Conservation (phyloP, 2,888 invertebrate species). For the Hemithea aestivaria region DNA sequence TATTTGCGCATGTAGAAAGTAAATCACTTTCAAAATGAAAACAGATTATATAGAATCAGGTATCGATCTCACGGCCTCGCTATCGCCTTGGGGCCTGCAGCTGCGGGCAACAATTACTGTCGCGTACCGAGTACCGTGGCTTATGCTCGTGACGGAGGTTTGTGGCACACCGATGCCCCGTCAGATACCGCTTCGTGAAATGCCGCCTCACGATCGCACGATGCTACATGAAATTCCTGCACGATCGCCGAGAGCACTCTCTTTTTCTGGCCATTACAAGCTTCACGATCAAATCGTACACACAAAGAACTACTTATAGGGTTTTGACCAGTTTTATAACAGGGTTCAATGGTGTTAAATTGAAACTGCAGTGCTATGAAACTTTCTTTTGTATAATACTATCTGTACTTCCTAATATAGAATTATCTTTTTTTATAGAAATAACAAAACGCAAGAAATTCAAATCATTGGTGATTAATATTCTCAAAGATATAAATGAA, state of each 20-base stretch:
- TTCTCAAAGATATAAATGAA: no score
- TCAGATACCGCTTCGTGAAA: conserved; percentile 69
- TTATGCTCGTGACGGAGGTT: conserved; percentile 73
- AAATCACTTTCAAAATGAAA: conserved; percentile 23
- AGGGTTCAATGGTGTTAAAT: no score
- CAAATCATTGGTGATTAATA: no score
- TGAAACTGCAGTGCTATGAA: no score
- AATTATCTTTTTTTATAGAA: no score
- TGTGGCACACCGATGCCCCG: conserved; percentile 67
- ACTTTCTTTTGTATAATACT: no score
- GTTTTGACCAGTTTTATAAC: no score
- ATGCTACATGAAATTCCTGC: conserved; percentile 54
- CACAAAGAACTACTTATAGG: no score
- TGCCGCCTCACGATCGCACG: conserved; percentile 71
- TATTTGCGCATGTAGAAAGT: conserved; percentile 17
- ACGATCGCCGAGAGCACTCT: conserved; percentile 52
- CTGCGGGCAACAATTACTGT: conserved; percentile 70
- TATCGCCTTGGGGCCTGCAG: conserved; percentile 55
- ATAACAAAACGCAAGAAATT: no score
- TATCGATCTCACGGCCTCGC: conserved; percentile 60
- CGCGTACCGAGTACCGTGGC: conserved; percentile 56
- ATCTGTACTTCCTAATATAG: no score
- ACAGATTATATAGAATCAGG: conserved; percentile 27
- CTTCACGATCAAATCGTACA: conserved; percentile 15
- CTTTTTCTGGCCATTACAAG: conserved; percentile 34